Percentiles rank a stretch among this genome's conserved stretches.
phyloP scores from a whole-genome alignment of 2,888 invertebrate genomes.

The Amphipyra tragopoginis region DNA sequence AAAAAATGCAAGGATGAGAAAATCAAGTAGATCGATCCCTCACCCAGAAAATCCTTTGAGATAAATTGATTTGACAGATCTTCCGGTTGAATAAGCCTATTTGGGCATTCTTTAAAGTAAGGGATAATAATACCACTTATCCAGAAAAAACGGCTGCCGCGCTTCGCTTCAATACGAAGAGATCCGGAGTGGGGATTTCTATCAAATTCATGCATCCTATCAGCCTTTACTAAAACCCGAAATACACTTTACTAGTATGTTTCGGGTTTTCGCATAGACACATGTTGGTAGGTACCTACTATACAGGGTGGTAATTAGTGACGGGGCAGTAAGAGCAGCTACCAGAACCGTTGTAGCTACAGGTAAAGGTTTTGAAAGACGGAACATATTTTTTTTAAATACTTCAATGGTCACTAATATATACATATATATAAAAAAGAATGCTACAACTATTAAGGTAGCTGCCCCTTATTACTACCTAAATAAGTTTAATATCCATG shows the following conservation, averaged over 20 bases:
- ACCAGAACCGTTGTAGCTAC: no score
- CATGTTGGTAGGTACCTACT: no score
- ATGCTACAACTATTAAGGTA: no score
- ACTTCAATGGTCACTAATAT: no score
- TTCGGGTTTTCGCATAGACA: no score
- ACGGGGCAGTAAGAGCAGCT: no score
- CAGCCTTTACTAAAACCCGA: neutral
- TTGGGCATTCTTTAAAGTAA: slow-evolving; percentile 6
- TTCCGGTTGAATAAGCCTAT: slow-evolving; percentile 30
- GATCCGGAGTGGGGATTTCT: neutral
- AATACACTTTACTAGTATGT: neutral
- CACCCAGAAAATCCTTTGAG: slow-evolving; percentile 20
- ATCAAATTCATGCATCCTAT: slow-evolving; percentile 6
- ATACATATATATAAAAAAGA: no score
- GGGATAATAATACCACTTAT: slow-evolving; percentile 10
- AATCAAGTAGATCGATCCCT: slow-evolving; percentile 21
- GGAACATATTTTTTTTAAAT: no score
- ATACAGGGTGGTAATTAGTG: no score
- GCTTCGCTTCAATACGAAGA: slow-evolving; percentile 2
- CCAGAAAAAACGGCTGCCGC: neutral
- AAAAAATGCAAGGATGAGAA: slow-evolving; percentile 21
- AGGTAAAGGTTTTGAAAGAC: no score
- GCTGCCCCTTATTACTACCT: no score
- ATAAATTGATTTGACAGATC: slow-evolving; percentile 37
- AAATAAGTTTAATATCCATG: no score